Conservation (phyloP, 2,113 vertebrate species). For the Prietella phreatophila region DNA sequence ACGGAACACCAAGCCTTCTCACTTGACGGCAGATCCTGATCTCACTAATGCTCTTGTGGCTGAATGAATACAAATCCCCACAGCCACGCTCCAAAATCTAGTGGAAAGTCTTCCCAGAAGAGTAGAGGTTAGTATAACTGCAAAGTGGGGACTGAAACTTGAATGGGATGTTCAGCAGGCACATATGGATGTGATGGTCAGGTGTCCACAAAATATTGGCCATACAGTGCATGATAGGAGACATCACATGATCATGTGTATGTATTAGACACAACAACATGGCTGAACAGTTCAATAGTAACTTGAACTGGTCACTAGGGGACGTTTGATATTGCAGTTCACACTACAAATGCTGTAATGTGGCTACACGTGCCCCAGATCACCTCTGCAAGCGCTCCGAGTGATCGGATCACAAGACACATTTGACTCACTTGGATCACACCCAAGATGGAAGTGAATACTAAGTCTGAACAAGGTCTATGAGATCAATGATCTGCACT, state of each 20-base stretch:
- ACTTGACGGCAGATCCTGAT: neutral
- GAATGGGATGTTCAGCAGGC: neutral
- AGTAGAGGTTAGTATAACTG: neutral
- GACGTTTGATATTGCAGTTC: neutral
- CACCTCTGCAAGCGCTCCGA: neutral
- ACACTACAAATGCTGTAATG: neutral
- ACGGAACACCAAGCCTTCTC: neutral
- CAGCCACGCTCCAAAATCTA: neutral
- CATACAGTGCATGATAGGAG: neutral
- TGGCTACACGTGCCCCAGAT: neutral
- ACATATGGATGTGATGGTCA: neutral
- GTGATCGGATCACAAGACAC: neutral
- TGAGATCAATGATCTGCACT: conserved; percentile 53
- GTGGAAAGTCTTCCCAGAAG: neutral
- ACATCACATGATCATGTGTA: neutral
- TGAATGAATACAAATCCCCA: neutral
- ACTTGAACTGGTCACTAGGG: neutral
- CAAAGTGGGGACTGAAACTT: neutral
- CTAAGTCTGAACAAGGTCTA: too few relatives aligned
- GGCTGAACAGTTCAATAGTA: neutral
- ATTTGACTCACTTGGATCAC: neutral
- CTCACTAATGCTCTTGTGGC: neutral
- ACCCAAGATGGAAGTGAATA: neutral
- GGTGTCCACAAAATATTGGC: neutral
- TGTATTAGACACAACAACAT: neutral